Percentiles rank a stretch among this genome's conserved stretches.
Conservation (phyloP, 2,888 invertebrate species). For the Gandaritis pyraliata region DNA sequence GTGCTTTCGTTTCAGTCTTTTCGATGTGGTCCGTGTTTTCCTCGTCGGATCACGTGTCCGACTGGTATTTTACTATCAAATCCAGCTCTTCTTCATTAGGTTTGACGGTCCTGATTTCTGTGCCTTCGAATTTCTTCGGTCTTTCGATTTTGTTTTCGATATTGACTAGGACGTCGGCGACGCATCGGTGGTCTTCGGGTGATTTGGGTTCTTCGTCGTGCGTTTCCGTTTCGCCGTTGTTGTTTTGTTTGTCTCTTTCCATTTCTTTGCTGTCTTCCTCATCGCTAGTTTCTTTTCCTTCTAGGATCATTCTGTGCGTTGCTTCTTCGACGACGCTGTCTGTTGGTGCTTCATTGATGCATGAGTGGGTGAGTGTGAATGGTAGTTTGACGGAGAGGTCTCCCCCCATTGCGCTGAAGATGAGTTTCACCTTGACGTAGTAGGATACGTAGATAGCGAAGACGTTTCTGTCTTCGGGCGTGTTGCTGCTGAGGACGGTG, state of each 20-base stretch:
- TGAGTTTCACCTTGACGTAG: conserved; percentile 94
- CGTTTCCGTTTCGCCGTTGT: conserved; percentile 59
- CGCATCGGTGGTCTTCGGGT: conserved; percentile 66
- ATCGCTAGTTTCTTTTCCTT: conserved; percentile 76
- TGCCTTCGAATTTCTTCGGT: conserved; percentile 71
- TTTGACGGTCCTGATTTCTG: conserved; percentile 66
- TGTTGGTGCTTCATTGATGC: conserved; percentile 85
- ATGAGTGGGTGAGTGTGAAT: conserved; percentile 91
- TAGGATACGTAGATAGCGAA: conserved; percentile 96
- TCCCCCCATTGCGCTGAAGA: conserved; percentile 92
- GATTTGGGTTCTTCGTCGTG: conserved; percentile 64
- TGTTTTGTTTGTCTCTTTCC: conserved; percentile 71
- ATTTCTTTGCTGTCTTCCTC: conserved; percentile 72
- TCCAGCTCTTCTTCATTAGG: conserved; percentile 76
- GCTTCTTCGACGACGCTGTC: conserved; percentile 81
- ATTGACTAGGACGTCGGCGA: conserved; percentile 76
- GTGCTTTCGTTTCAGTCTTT: conserved; percentile 68
- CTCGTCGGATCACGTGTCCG: conserved; percentile 83
- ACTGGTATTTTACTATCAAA: conserved; percentile 77
- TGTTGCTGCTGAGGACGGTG: conserved; percentile 82
- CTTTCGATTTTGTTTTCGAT: conserved; percentile 76
- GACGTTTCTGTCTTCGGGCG: conserved; percentile 91
- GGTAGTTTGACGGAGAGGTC: conserved; percentile 91
- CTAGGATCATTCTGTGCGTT: conserved; percentile 76
- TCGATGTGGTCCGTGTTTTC: conserved; percentile 56